Base-by-base conservation (phyloP, 2,797 vertebrate genomes). In the Parauchenoglanis ngamensis region DNA sequence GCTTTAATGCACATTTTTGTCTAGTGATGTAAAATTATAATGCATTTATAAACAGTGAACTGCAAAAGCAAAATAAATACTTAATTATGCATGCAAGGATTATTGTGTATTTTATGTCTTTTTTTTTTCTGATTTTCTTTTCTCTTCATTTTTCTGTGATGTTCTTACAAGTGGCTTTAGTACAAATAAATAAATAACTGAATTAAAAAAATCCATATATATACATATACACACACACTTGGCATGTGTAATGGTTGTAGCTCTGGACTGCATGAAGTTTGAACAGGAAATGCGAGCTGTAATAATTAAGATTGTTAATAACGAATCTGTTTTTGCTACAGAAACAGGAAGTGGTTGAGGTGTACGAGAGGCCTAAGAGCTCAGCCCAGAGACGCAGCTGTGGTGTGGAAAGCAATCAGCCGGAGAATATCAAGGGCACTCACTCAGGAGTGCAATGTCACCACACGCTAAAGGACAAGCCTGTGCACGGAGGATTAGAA, bases 331-430 rank as follows among this genome's bases (percentile, higher is more conserved):
- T 49, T 0, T 25, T 31, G 59, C 17, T 83, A 1, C 61, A 13
- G 75, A 54, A 87, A 17, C 83, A 81, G 67, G 77, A 44, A 49
- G 31, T 40, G 17, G 5, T 31, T 17, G 77, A 19, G 54, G 61
- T 68, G 81, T n/a, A 67, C 28, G 21, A 11, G 28, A 35, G 76
- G 76, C 76, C 76, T 35, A 8, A 7, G 28, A 56, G 52, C 17
- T 87, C 31, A n/a, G 61, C 44, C 19, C 61, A 4, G 90, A 87
- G 90, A 84, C 89, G 61, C 91, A 91, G 88, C 87, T 91, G 91
- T 84, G 81, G 75, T 70, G 82, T 85, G 86, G 84, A 90, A 89
- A 90, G 88, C 89, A 91, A 90, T 91, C 89, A 90, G 73, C 59
- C 40, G 46, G 59, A 78, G 87, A 88, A 88, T 87, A 89, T 52